phyloP scores from a whole-genome alignment of 1,140 invertebrate genomes.

The Chironomus tepperi region DNA sequence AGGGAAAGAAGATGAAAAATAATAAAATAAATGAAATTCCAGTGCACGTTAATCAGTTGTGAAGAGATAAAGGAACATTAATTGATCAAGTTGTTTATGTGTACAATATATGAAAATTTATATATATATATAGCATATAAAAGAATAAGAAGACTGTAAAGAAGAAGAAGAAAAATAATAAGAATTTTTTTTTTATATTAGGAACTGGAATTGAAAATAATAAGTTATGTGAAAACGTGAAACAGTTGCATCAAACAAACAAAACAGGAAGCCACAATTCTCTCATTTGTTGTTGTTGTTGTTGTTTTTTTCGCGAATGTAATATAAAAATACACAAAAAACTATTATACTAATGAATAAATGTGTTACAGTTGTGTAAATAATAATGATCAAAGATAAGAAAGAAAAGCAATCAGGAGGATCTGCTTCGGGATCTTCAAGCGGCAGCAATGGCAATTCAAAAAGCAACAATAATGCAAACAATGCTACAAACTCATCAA shows the following conservation, averaged over 20 bases:
- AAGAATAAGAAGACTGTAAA: too few species aligned
- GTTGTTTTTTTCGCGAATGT: not conserved
- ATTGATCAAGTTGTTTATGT: constrained; percentile 2
- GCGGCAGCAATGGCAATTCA: constrained; percentile 16
- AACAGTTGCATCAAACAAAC: not conserved
- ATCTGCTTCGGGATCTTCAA: not conserved
- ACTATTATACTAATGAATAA: constrained; percentile 7
- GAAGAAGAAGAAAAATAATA: too few species aligned
- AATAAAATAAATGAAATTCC: constrained; percentile 9
- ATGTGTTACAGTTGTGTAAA: constrained; percentile 22
- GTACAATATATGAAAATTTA: not conserved
- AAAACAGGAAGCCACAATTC: not conserved
- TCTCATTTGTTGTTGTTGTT: too few species aligned
- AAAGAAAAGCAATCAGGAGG: constrained; percentile 20
- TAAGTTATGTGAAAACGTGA: not conserved
- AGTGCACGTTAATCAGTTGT: constrained; percentile 6
- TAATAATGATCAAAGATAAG: constrained; percentile 23
- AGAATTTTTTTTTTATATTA: not conserved
- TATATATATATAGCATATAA: not conserved
- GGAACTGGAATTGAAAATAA: not conserved
- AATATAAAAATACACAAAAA: not conserved
- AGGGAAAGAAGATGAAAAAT: not conserved
- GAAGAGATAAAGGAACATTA: constrained; percentile 13
- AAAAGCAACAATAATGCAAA: not conserved
- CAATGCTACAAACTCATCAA: not conserved